Evolutionary conservation across 1,140 invertebrate species (phyloP), one percentile per base, ranked within the genome.

Genomic region (Teleopsis dalmanni): DNA sequence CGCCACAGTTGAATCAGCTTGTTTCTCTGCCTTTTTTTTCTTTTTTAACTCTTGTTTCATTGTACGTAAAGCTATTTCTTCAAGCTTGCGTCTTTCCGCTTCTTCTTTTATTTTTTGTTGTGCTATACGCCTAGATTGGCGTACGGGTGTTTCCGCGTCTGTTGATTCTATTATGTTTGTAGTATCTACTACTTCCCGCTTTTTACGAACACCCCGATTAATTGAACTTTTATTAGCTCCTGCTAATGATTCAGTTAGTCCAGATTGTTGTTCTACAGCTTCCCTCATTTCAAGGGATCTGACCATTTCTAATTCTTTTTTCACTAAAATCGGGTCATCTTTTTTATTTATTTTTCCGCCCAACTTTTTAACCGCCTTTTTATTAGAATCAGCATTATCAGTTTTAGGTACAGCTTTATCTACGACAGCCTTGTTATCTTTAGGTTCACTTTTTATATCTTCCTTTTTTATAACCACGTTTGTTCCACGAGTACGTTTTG

Each of bases 61-160:
- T 18, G 80, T 76, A 5, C 74, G 68, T 36, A 84, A 62, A 0
- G 79, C 76, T 3, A 82, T 78, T 57, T 88, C 84, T 57, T 89
- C 85, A 21, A 82, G 62, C 54, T 83, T 78, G 35, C 84, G 75
- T 8, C 83, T 64, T 44, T 91, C 85, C 0, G 83, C 83, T 65
- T 88, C 85, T 60, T 90, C 87, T 50, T 84, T 86, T 40, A 91
- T 88, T 56, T 90, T 88, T 51, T 89, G 76, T 59, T 90, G 87
- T 0, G 88, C 88, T 57, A 92, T 88, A 41, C 88, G 74, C 4
- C 87, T 75, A 7, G 86, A 89, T 57, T 86, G 83, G 14, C 87
- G 70, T 3, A 88, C 80, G 1, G 81, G 81, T 4, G 78, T 74
- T 19, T 69, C 71, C 6, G 61, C 57, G 38, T 66, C 58, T 10